Percentiles rank a stretch among this genome's conserved stretches.
Conservation (phyloP, 2,113 vertebrate species). For the Clarias batrachus region DNA sequence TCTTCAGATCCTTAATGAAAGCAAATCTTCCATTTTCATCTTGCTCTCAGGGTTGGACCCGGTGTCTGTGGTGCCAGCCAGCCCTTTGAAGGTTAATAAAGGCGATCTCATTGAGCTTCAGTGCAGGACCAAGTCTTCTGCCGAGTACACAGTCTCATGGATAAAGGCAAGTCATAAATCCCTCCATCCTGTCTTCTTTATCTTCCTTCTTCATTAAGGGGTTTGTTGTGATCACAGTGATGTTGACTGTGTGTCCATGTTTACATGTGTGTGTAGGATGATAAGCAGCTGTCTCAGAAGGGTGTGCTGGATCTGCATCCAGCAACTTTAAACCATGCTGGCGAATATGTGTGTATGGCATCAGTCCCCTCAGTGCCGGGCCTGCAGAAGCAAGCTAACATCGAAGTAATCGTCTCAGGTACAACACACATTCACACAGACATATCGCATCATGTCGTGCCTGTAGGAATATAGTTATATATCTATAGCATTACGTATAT, state of each 20-base stretch:
- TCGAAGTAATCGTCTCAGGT: conserved; percentile 80
- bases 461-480: neutral
- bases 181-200: neutral
- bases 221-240: neutral
- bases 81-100: conserved; percentile 56
- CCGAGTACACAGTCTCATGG: conserved; percentile 70
- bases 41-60: conserved; percentile 76
- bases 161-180: conserved; percentile 73
- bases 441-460: neutral
- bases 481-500: neutral
- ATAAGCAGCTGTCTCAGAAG: conserved; percentile 58
- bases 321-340: conserved; percentile 64
- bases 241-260: conserved; percentile 14
- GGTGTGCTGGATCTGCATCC: conserved; percentile 62
- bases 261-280: conserved; percentile 61
- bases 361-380: conserved; percentile 71
- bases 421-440: conserved; percentile 11
- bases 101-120: conserved; percentile 63
- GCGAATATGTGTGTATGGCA: conserved; percentile 78
- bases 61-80: conserved; percentile 56
- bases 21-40: neutral
- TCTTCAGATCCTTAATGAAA: neutral
- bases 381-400: conserved; percentile 60
- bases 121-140: conserved; percentile 73
- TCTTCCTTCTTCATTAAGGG: neutral